Evolutionary conservation across 2,113 vertebrate species (phyloP), one percentile per base, ranked within the genome.

Genomic region (Salvelinus namaycush): DNA sequence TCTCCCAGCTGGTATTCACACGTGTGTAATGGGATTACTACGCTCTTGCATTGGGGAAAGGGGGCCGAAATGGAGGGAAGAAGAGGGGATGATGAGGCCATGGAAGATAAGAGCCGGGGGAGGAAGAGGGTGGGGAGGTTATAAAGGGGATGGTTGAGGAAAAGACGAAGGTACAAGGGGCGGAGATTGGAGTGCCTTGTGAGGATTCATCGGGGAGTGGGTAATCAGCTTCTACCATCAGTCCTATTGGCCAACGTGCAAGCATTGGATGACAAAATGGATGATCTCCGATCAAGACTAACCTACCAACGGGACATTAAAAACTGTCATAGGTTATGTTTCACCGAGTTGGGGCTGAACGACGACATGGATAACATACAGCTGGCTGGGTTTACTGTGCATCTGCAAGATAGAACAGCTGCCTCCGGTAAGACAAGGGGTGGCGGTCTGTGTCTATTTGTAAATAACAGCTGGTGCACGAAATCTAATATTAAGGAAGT

Each of bases 1-100:
- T 73, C 86, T 85, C 84, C 83, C 87, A 90, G 90, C 90, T 92
- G 91, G 87, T 87, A 89, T 92, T 92, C 90, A 91, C 89, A 92
- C 89, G 83, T 90, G 81, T 90, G 83, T 92, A 93, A 93, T 92
- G 89, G 87, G 91, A 93, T 93, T 92, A 91, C 76, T 83, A 78
- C 81, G 86, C 88, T 87, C 75, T 84, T 76, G 79, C 4, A 48
- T 74, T 18, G 65, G 67, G 65, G 29, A 68, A 81, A 80, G 78
- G 82, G 76, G 91, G 80, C 73, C 59, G 84, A 74, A 84, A 79
- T 22, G 59, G 67, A 80, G 66, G 81, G 82, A 87, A 82, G 80
- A 77, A 79, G 81, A 77, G 75, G 48, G 74, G 88, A 88, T 86
- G 76, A 48, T 62, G 79, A 88, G 80, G 79, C 44, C 73, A 77